Percentiles rank a stretch among this genome's conserved stretches.
Conservation (phyloP, 2,888 invertebrate genomes). For the Chymomyza amoena region DNA sequence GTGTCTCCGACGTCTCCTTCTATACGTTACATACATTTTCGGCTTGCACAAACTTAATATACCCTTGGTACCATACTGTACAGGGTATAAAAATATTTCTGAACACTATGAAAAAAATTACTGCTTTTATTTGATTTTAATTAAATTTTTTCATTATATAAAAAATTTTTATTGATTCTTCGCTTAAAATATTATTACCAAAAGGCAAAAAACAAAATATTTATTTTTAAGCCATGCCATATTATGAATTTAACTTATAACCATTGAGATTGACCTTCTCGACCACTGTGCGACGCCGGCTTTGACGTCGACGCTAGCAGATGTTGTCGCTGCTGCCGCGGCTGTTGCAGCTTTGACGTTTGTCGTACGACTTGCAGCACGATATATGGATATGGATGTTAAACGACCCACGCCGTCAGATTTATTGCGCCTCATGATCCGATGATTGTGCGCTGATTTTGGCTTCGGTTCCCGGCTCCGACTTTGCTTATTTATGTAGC, state of each 20-base stretch:
- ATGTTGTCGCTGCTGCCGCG: conserved; percentile 31
- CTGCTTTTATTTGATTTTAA: no score
- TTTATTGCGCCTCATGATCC: conserved; percentile 59
- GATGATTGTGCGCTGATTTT: conserved; percentile 33
- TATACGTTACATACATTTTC: no score
- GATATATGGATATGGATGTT: conserved; percentile 11
- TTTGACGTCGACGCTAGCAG: conserved; percentile 25
- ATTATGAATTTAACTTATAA: no score
- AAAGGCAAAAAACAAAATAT: no score
- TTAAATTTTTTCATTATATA: no score
- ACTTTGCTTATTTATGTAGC: conserved; percentile 45
- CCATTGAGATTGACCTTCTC: neutral
- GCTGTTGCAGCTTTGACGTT: conserved; percentile 49
- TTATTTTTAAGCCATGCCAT: neutral
- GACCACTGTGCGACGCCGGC: conserved; percentile 38
- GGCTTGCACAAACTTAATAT: no score
- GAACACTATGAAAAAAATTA: no score
- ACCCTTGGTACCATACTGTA: no score
- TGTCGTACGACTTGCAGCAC: conserved; percentile 45
- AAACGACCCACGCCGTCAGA: conserved; percentile 61
- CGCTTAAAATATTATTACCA: no score
- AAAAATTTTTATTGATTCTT: no score
- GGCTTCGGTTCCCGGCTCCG: neutral
- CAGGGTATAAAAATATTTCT: no score
- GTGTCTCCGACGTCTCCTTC: no score